These are phyloP conservation scores for Elysia chlorotica DNA, from an alignment of 1,140 invertebrate species.

Conservation along the genomic window DNA sequence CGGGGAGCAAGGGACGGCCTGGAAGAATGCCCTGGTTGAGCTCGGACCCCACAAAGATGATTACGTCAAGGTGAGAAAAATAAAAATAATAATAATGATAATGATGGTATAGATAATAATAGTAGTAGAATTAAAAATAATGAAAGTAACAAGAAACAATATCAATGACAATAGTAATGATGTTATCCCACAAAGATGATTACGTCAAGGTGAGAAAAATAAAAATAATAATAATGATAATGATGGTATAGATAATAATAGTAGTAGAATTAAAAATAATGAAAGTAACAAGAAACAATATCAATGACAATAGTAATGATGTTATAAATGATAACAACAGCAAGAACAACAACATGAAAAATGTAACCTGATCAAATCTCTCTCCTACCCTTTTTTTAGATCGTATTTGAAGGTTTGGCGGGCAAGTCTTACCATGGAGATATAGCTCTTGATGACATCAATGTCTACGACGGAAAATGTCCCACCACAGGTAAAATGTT, in stretches of 20 bases:
- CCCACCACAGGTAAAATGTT: slow-evolving; percentile 5
- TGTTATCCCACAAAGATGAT: no score
- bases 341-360: background rate
- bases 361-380: background rate
- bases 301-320: background rate
- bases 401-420: slow-evolving; percentile 38
- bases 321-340: background rate
- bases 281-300: no score
- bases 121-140: background rate
- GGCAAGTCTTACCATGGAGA: slow-evolving; percentile 42
- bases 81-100: background rate
- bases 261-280: background rate
- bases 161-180: background rate
- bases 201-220: no score
- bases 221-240: background rate
- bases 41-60: slow-evolving; percentile 26
- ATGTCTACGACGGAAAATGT: slow-evolving; percentile 12
- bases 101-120: background rate
- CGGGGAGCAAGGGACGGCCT: slow-evolving; percentile 37
- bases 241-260: background rate
- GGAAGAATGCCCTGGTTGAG: slow-evolving; percentile 28
- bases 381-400: slow-evolving; percentile 22
- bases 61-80: slow-evolving; percentile 10
- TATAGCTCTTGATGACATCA: slow-evolving; percentile 55
- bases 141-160: no score